Base-by-base conservation (phyloP, 2,797 vertebrate species). In the Eulemur rubriventer region DNA sequence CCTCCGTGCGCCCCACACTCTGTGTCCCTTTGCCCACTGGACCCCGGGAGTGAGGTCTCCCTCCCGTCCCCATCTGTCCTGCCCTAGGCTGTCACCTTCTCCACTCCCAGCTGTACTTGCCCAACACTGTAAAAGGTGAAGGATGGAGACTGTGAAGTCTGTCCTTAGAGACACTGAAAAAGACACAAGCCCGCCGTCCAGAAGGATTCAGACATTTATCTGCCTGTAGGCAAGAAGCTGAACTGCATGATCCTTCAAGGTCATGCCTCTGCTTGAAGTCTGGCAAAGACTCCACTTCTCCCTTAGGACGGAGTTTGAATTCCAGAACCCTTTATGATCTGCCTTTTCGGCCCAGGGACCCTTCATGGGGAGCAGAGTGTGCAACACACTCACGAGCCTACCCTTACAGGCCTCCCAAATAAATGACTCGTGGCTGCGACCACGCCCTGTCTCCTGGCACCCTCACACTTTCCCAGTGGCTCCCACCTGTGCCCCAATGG, bases 241-340 rank as follows among this genome's bases (percentile, higher is more conserved):
- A 91, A 70, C n/a, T 1, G 12, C 72, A 17, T 46, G 78, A 75
- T 59, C 70, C 88, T 79, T 95, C 95, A 96, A 96, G 96, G 96
- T 94, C 86, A 43, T 8, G 48, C 26, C 59, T 96, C 73, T 11
- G 59, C 70, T 76, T 75, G 26, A 13, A 70, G 38, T 50, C 79
- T 91, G 91, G 46, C 73, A 89, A 63, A 92, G 89, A 12, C 33
- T 52, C 46, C 4, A 9, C 33, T 26, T 80, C 59, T 95, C 85
- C 61, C 80, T 61, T 14, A n/a, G 78, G 79, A 87, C 52, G 22
- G 28, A 38, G 38, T 52, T 43, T 2, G 0, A 22, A 61, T 80
- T 85, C 69, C 69, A 41, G 24, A 85, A 33, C 11, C 46, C 75
- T 78, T 13, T 8, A 0, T 7, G 2, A 35, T 75, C 81, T 91